These are phyloP conservation scores for Chionomys nivalis DNA, from an alignment of 2,113 vertebrate genomes.

Conservation along the genomic window DNA sequence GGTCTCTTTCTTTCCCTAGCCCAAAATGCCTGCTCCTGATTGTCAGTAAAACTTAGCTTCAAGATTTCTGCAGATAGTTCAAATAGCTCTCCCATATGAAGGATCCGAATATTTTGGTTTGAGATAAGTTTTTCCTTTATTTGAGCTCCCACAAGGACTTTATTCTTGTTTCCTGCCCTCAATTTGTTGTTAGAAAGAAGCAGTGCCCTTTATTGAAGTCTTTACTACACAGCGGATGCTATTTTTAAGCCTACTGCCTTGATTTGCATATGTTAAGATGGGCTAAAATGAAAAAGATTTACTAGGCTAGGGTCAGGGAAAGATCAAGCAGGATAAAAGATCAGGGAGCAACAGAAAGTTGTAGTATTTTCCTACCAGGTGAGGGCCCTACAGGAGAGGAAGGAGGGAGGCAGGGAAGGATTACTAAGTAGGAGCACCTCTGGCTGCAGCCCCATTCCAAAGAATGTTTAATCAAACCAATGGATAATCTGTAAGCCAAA, in stretches of 20 bases:
- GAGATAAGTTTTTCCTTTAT: neutral
- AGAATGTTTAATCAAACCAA: neutral
- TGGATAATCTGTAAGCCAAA: neutral
- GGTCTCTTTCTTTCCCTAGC: neutral
- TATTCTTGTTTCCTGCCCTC: neutral
- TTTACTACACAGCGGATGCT: neutral
- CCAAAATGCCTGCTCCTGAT: neutral
- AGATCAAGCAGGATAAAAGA: neutral
- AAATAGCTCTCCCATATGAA: neutral
- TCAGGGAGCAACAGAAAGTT: neutral
- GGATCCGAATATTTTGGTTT: neutral
- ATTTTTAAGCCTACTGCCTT: neutral
- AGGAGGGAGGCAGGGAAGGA: neutral
- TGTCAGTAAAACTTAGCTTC: neutral
- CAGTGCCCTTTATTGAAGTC: neutral
- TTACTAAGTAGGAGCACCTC: too few relatives aligned
- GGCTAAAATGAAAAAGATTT: neutral
- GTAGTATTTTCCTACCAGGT: neutral
- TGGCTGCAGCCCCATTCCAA: neutral
- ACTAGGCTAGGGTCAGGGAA: neutral
- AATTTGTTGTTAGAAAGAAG: neutral
- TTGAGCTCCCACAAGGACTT: neutral
- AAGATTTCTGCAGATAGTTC: neutral
- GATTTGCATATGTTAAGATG: neutral
- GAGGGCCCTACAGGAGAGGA: fast-evolving